Evolutionary conservation across 2,888 invertebrate genomes (phyloP), one percentile per base, ranked within the genome.

Genomic region (Hedya salicella): DNA sequence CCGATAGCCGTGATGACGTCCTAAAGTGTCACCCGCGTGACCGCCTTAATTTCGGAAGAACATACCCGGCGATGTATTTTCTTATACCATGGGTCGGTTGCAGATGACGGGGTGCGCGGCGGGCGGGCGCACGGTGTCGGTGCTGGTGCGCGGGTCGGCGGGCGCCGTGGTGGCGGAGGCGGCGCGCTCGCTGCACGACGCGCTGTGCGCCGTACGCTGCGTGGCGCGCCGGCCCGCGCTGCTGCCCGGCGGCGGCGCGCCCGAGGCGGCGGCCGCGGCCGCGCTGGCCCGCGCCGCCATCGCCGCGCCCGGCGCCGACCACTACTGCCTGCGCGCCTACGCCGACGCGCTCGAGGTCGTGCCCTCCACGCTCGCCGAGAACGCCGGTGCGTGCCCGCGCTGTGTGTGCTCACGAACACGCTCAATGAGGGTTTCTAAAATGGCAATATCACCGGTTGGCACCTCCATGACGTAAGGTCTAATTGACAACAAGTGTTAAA

Each of bases 191-290:
- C 93, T 98, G 69, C 98, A 98, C 88, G 98, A 98, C 92, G 98
- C 98, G 32, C 88, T 95, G 70, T 95, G 95, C 79, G 98, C 98
- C 56, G 97, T 99, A 80, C 95, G 99, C 73, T 99, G 99, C 88
- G 94, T 99, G 75, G 99, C 99, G 3, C 97, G 98, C 77, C 96
- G 98, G 71, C 95, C 95, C 68, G 97, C 97, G 49, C 92, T 98
- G 75, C 95, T 99, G 85, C 96, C 98, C 61, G 99, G 99, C 68
- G 99, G 99, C 54, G 99, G 99, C 50, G 98, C 99, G 13, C 98
- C 99, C 3, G 99, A 99, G 93, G 98, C 98, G 70, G 98, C 99
- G 84, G 94, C 99, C 69, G 96, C 98, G 0, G 92, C 98, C 32
- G 95, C 95, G 67, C 92, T 99, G 62, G 95, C 96, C 6, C 95